Conservation (phyloP, 2,113 vertebrate species). For the Grus americana region DNA sequence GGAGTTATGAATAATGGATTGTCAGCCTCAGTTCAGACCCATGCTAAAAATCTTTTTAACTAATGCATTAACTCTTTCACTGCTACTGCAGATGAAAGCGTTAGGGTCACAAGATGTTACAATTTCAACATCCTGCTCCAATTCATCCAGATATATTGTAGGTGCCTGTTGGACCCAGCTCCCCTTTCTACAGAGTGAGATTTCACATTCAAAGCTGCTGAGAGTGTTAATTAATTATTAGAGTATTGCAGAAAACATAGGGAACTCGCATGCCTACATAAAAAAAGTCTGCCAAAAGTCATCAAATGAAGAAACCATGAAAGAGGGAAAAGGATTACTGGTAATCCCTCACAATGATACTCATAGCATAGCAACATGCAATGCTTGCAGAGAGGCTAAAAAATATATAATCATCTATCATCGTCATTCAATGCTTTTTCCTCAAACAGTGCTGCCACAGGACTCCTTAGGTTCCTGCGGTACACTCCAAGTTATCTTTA, state of each 20-base stretch:
- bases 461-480: not conserved
- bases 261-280: not conserved
- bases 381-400: not conserved
- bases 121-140: conserved; percentile 18
- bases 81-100: conserved; percentile 32
- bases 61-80: conserved; percentile 58
- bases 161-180: not conserved
- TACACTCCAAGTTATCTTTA: not conserved
- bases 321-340: not conserved
- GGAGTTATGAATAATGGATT: conserved; percentile 54
- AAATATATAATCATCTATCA: not conserved
- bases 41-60: conserved; percentile 33
- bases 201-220: not conserved
- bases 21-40: conserved; percentile 26
- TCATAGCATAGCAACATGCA: not conserved
- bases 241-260: not conserved
- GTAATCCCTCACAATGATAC: not conserved
- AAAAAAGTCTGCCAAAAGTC: not conserved
- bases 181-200: not conserved
- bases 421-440: not conserved
- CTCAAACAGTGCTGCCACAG: not conserved
- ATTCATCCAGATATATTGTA: not conserved
- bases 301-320: not conserved
- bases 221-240: not conserved
- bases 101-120: conserved; percentile 27